These are phyloP conservation scores for Iphiclides podalirius DNA, from an alignment of 2,888 invertebrate species.

Conservation along the genomic window DNA sequence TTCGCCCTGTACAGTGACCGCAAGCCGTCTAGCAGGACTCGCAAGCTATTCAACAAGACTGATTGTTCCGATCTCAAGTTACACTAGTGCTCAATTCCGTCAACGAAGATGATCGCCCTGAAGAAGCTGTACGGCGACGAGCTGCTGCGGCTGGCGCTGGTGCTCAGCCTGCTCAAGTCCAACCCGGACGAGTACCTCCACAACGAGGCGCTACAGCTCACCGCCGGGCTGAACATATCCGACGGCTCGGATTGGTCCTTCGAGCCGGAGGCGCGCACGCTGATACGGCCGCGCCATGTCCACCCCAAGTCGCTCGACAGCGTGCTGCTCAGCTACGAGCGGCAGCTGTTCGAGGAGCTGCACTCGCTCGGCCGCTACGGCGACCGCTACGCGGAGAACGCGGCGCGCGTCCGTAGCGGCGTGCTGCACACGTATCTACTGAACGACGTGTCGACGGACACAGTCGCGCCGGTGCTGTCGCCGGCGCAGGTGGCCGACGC, in stretches of 20 bases:
- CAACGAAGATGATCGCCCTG: conserved; percentile 84
- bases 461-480: conserved; percentile 62
- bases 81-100: conserved; percentile 63
- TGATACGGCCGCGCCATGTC: conserved; percentile 82
- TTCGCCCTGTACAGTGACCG: conserved; percentile 43
- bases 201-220: conserved; percentile 73
- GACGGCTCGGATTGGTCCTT: conserved; percentile 86
- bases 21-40: conserved; percentile 40
- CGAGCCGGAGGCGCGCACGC: conserved; percentile 76
- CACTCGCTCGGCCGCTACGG: conserved; percentile 83
- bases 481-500: conserved; percentile 45
- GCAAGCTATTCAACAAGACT: conserved; percentile 27
- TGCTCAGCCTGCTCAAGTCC: conserved; percentile 88
- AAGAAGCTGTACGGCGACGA: conserved; percentile 92
- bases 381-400: conserved; percentile 49
- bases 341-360: conserved; percentile 86
- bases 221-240: conserved; percentile 79
- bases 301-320: conserved; percentile 88
- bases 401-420: conserved; percentile 52
- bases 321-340: conserved; percentile 84
- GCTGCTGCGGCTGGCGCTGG: conserved; percentile 88
- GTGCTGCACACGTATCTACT: conserved; percentile 74
- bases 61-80: conserved; percentile 52
- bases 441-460: conserved; percentile 69
- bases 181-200: conserved; percentile 86